These are phyloP conservation scores for Pedicia rivosa DNA, from an alignment of 2,888 invertebrate species.

Conservation along the genomic window DNA sequence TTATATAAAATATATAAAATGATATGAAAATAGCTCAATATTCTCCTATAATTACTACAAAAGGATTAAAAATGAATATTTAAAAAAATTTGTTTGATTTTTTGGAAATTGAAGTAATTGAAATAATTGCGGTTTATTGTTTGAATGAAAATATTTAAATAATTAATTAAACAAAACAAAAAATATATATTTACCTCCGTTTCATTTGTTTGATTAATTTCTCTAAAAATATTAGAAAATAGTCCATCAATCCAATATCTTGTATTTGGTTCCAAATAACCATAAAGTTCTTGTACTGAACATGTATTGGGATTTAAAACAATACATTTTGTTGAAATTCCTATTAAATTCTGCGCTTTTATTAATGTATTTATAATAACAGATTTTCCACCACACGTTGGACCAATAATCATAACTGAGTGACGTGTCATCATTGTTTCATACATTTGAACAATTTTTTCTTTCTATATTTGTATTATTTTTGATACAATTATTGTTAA, in stretches of 20 bases:
- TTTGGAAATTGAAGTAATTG: too few species aligned
- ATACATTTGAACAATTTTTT: conserved; percentile 80
- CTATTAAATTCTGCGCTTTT: conserved; percentile 60
- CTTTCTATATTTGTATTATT: conserved; percentile 47
- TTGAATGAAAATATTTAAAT: too few species aligned
- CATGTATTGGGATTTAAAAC: conserved; percentile 83
- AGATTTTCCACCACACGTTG: conserved; percentile 85
- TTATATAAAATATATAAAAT: too few species aligned
- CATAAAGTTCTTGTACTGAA: conserved; percentile 78
- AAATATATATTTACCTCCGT: too few species aligned
- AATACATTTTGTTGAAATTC: conserved; percentile 60
- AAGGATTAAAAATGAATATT: too few species aligned
- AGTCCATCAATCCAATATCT: conserved; percentile 90
- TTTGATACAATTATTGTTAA: too few species aligned
- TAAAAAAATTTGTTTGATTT: too few species aligned
- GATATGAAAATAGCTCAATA: too few species aligned
- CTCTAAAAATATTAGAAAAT: conserved; percentile 78
- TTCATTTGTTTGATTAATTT: conserved; percentile 61
- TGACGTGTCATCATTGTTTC: conserved; percentile 93
- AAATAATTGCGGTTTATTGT: too few species aligned
- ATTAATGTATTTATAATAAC: conserved; percentile 66
- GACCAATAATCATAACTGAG: conserved; percentile 82
- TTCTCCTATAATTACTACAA: too few species aligned
- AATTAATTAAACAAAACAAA: too few species aligned
- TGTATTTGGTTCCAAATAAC: conserved; percentile 68